Evolutionary conservation across 2,797 vertebrate genomes (phyloP), one percentile per base, ranked within the genome.

Genomic region (Sparus aurata): DNA sequence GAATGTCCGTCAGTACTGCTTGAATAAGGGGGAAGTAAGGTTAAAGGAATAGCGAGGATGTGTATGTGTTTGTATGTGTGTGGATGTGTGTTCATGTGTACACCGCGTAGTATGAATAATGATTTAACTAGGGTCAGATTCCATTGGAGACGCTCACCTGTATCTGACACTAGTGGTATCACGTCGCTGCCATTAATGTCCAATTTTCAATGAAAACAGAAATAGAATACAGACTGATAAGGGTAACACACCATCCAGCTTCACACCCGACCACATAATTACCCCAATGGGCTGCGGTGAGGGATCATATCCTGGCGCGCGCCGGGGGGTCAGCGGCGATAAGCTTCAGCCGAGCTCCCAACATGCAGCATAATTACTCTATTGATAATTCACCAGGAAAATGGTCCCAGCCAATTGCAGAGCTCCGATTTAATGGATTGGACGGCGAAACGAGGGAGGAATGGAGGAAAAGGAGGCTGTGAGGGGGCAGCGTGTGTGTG

Each of bases 351-450:
- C 91, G 79, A 77, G 87, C 94, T 92, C 92, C 93, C 93, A 89
- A 94, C 95, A 95, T 92, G 89, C 93, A 90, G 93, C 90, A 94
- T 96, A 96, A 96, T 96, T 96, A 96, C 94, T 96, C 94, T 93
- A 96, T 96, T 96, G 95, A 96, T 96, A 96, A 96, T 95, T 95
- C 94, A 90, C 90, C 85, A 85, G 91, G 92, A 94, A 95, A 95
- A 94, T 82, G 89, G 94, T 72, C 87, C 86, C 79, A 79, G 91
- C 95, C 96, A 95, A 95, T 95, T 85, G 93, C 89, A 79, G 80
- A 72, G 86, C 91, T 83, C 85, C 85, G 85, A 95, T 95, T 95
- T 95, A 95, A 95, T 95, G 91, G 94, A 94, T 93, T 90, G 92
- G 89, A 88, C 79, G 79, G 90, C 58, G 81, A 93, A 93, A 92